Evolutionary conservation across 2,113 vertebrate species (phyloP), one percentile per base, ranked within the genome.

Genomic region (Cynoglossus semilaevis): DNA sequence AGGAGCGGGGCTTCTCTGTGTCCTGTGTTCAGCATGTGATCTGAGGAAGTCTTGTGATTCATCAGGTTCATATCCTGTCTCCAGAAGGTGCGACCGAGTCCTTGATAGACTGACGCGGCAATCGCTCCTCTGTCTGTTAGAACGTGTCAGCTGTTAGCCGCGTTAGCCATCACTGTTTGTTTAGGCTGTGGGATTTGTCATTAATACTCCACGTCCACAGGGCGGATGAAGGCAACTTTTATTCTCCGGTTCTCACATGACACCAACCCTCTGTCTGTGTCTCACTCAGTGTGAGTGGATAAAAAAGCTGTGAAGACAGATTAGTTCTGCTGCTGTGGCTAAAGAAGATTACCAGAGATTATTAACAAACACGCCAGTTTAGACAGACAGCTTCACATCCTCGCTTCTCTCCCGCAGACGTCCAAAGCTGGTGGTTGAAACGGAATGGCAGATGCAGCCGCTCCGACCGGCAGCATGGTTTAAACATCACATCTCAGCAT

Each of bases 291-390:
- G 4, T 41, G 11, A 41, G 11, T 41, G 11, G 38, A 70, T 76
- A 70, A 73, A 75, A 81, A 84, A 86, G 85, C 55, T 75, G 71
- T 67, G 69, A 70, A 72, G 58, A 81, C 70, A 75, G 87, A 85
- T 87, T 87, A 80, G 83, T 85, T 83, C 74, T 81, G 74, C 80
- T 15, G 67, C 79, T 61, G 68, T 65, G 82, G 75, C n/a, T 76
- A 82, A 89, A 85, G 79, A 65, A 87, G 87, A 88, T 89, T 85
- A 88, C 71, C 61, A 74, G 72, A 85, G 83, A 85, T 88, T 82
- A 82, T 81, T 80, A 79, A 80, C 77, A 83, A 79, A 79, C 77
- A 83, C 62, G 78, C 52, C 71, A 79, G 85, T 77, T 86, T 86
- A 80, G 76, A 73, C 44, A 67, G 72, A 80, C 73, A 72, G 75